Evolutionary conservation across 2,797 vertebrate species (phyloP).

Genomic region (Tenualosa ilisha): DNA sequence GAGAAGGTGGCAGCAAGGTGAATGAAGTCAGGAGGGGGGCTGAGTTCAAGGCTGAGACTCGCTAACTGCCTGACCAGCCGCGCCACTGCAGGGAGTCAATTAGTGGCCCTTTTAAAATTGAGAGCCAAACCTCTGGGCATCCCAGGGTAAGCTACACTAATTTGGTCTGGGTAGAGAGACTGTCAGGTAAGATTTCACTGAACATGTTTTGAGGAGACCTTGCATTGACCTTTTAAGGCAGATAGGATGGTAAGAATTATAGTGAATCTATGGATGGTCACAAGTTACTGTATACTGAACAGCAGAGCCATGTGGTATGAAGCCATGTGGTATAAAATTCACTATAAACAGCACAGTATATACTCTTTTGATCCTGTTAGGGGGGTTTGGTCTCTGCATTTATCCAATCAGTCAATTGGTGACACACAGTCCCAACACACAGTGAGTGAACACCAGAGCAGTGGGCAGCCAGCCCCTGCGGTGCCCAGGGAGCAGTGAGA

Average conservation of each 20-base stretch:
- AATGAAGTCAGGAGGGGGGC: not conserved
- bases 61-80: not conserved
- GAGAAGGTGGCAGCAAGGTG: constrained; percentile 14
- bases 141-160: not conserved
- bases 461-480: too few relatives aligned
- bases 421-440: too few relatives aligned
- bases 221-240: not conserved
- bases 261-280: too few relatives aligned
- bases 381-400: too few relatives aligned
- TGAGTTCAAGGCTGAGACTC: not conserved
- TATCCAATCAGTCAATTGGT: too few relatives aligned
- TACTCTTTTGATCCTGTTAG: too few relatives aligned
- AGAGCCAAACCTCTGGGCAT: not conserved
- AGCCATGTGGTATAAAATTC: too few relatives aligned
- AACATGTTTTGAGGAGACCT: not conserved
- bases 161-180: not conserved
- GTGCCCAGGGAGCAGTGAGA: too few relatives aligned
- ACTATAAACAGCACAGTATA: too few relatives aligned
- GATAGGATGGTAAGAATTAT: not conserved
- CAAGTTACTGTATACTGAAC: too few relatives aligned
- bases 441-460: too few relatives aligned
- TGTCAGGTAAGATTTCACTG: not conserved
- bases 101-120: not conserved
- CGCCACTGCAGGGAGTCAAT: constrained; percentile 11
- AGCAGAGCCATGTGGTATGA: too few relatives aligned